Base-by-base conservation (phyloP, 2,113 vertebrate species). In the Lycaon pictus region DNA sequence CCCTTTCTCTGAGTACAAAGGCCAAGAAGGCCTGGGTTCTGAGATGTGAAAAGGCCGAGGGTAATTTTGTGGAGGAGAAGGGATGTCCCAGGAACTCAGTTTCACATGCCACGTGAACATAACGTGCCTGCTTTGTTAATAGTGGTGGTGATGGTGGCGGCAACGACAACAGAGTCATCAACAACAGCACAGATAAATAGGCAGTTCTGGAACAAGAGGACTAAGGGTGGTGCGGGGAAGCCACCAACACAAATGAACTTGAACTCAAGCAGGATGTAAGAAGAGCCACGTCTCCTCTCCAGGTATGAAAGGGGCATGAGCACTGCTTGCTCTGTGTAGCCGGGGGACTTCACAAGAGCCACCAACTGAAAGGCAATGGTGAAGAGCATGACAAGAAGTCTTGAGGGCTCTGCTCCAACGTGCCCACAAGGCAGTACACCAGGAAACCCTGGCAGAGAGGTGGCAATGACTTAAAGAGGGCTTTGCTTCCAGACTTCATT, bases 221-320 rank as follows among this genome's bases (percentile, higher is more conserved):
- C 72, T 3, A 63, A 63, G 37, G 6, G 29, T 11, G 48, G 37
- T 27, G 7, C 13, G 20, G 15, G 25, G 35, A 81, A 43, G 62
- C 32, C 35, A 9, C 37, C 0, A 7, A 71, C 19, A 82, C 35
- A 69, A 43, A 29, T 48, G 22, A 93, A 23, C 17, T 62, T 76
- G 58, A 35, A 90, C n/a, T 72, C 32, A 27, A 76, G 51, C 20
- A 27, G 7, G 11, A 71, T 4, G 0, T 35, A 2, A 90, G 55
- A 37, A 89, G 32, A 82, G 10, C 15, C 23, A 10, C 4, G 15
- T 51, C 55, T 17, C 37, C n/a, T 62, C 53, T 60, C 53, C 17
- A 37, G 3, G n/a, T n/a, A 29, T 6, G 1, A 22, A 5, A n/a
- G 6, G 29, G 12, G 9, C 60, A 20, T 1, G 0, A 19, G 32